Evolutionary conservation across 2,113 vertebrate species (phyloP), one percentile per base, ranked within the genome.

Genomic region (Gymnogyps californianus): DNA sequence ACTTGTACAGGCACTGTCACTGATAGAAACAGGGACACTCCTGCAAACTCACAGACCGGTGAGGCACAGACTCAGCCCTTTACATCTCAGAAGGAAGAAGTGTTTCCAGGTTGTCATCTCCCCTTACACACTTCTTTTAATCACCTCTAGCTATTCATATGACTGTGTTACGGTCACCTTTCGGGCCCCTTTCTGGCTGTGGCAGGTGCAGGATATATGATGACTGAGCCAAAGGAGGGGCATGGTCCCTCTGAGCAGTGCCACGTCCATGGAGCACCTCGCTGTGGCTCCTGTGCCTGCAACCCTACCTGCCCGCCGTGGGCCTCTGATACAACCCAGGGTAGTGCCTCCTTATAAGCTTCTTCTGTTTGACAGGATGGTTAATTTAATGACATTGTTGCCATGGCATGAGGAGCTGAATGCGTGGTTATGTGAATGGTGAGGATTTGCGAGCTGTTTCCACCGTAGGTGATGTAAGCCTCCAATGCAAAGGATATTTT

Each of bases 261-360:
- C 11, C 61, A 6, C 1, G 0, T 57, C 61, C n/a, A 1, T 18
- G n/a, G 40, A 69, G 6, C 25, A 8, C 6, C 61, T 71, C 1
- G 0, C n/a, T 16, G 72, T 18, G 64, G 16, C 47, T 78, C 28
- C 40, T 18, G 55, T 75, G 26, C 74, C 25, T 36, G 31, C 32
- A 46, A 1, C 16, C 54, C 51, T 32, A 1, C 24, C 28, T 31
- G 26, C 38, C 40, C 8, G 1, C n/a, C 2, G 0, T 1, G 13
- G 51, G 38, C 3, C 6, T 40, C 34, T 49, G 40, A 0, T 34
- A 36, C 77, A 58, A 11, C 24, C n/a, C 80, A 18, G 38, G 36
- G 25, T 24, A 20, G 21, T 21, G 58, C 49, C 83, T 70, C 71
- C 62, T 69, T 24, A 9, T 1, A 6, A 90, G 88, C 57, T 32